Evolutionary conservation across 2,888 invertebrate genomes (phyloP).

Genomic region (Drosophila pseudotalamancana): DNA sequence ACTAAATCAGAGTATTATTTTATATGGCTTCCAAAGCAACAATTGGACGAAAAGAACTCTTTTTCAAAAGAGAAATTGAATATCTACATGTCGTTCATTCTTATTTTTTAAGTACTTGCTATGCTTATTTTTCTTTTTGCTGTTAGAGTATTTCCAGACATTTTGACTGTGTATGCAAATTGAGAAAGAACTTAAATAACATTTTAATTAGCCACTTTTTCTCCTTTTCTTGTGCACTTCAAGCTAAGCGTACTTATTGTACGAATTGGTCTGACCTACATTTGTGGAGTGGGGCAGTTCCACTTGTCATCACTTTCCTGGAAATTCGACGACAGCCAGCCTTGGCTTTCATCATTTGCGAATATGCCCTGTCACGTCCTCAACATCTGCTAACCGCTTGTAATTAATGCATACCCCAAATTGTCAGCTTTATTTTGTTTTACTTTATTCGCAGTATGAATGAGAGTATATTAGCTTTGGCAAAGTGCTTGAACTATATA

Average conservation of each 20-base stretch:
- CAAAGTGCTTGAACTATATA: not conserved
- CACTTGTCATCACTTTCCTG: conserved; percentile 1
- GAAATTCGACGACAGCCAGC: conserved; percentile 6
- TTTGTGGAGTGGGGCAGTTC: conserved; percentile 4
- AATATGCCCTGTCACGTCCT: conserved; percentile 28
- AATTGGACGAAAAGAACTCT: no score
- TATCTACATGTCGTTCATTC: not conserved
- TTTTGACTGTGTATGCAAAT: conserved; percentile 41
- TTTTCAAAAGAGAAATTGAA: not conserved
- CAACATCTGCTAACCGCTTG: conserved; percentile 36
- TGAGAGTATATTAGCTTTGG: not conserved
- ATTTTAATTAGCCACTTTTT: conserved; percentile 40
- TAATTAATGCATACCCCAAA: conserved; percentile 62
- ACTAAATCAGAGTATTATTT: not conserved
- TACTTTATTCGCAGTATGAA: not conserved
- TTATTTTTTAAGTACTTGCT: not conserved
- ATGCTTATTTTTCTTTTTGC: not conserved
- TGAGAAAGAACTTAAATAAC: conserved; percentile 25
- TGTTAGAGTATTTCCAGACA: conserved; percentile 25
- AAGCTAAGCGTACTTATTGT: conserved; percentile 3
- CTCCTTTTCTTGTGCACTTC: not conserved
- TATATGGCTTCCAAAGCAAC: not conserved
- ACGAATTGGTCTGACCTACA: conserved; percentile 32
- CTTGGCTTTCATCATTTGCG: conserved; percentile 22
- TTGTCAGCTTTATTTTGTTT: conserved; percentile 26